These are phyloP conservation scores for Sciurus vulgaris DNA, from an alignment of 2,797 vertebrate genomes.

Conservation along the genomic window DNA sequence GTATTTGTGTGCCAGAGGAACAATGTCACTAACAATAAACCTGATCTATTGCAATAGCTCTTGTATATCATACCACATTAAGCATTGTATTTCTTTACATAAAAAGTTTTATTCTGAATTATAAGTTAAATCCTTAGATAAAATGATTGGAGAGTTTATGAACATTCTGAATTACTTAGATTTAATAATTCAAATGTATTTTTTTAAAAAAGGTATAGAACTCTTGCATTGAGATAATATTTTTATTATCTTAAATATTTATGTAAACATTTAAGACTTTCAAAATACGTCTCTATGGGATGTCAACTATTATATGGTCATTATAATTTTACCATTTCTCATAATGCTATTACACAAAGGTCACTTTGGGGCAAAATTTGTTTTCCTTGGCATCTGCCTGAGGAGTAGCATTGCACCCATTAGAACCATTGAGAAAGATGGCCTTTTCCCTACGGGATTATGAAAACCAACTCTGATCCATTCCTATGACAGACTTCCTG, in stretches of 20 bases:
- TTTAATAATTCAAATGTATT: constrained; percentile 34
- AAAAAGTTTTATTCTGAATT: constrained; percentile 26
- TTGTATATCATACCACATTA: background rate
- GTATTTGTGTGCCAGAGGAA: background rate
- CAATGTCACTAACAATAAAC: background rate
- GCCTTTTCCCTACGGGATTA: background rate
- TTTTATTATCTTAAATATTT: constrained; percentile 27
- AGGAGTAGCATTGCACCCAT: background rate
- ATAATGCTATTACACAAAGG: constrained; percentile 16
- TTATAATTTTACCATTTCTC: constrained; percentile 12
- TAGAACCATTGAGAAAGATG: background rate
- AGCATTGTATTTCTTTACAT: constrained; percentile 8
- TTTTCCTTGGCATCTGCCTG: background rate
- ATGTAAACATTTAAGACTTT: constrained; percentile 34
- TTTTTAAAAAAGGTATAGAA: background rate
- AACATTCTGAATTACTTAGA: constrained; percentile 42
- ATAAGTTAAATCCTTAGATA: constrained; percentile 28
- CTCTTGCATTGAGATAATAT: background rate
- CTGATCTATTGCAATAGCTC: background rate
- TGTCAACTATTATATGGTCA: constrained; percentile 10
- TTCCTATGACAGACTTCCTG: background rate
- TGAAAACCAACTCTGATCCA: background rate
- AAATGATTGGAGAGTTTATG: constrained; percentile 16
- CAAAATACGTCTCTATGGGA: background rate
- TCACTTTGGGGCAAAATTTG: background rate